Evolutionary conservation across 2,888 invertebrate species (phyloP), one percentile per base, ranked within the genome.

Genomic region (Meiosimyza decipiens): DNA sequence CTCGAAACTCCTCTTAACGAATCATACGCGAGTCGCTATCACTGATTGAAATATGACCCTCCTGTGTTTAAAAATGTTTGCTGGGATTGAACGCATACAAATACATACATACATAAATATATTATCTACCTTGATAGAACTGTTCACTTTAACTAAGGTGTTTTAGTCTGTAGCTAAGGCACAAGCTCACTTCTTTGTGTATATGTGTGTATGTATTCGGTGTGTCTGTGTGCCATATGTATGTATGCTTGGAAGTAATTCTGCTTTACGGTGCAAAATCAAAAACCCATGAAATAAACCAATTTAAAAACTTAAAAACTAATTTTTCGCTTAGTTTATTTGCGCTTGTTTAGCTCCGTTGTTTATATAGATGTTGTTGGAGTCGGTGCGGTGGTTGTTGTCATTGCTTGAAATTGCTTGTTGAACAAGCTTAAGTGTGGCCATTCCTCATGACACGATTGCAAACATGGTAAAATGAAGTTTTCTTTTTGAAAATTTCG

Each of bases 281-380:
- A 81, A 82, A 83, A 81, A 78, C 80, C 80, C 79, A 82, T 82
- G 79, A 81, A 83, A 82, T 83, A 83, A 83, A 80, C 81, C 82
- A 83, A 80, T 83, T 82, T 83, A 80, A 80, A 82, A 83, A 83
- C 80, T 83, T 82, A 80, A 82, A 83, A 83, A 83, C 82, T 83
- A 83, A 83, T 83, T 83, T 83, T 82, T 82, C 83, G 83, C 83
- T 82, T 82, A 81, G 82, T 79, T 82, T 82, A 80, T 50, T 18
- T 64, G 47, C 64, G 50, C 47, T 33, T 64, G n/a, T 64, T 64
- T 49, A 7, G 9, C 6, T 47, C n/a, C 33, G 18, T 60, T 28
- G 40, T 22, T 60, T 28, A 33, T 60, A 28, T 12, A 12, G 9
- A 40, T 40, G 40, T 40, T 40, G 9, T 5, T 40, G 40, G 9